Evolutionary conservation across 2,113 vertebrate species (phyloP).

Genomic region (Menura novaehollandiae): DNA sequence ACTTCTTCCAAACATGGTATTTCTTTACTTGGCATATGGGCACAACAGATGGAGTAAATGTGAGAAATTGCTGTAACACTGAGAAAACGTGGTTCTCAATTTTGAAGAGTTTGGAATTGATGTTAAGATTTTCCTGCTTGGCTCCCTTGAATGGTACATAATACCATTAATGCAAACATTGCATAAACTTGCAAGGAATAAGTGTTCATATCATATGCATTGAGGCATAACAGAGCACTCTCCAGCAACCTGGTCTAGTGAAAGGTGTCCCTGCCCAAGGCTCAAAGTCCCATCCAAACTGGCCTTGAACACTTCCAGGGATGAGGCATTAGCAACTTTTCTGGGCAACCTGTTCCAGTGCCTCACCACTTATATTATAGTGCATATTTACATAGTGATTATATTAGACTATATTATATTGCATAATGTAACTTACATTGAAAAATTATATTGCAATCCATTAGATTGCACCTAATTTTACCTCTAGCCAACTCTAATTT

Average conservation of each 20-base stretch:
- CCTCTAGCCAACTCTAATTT: background rate
- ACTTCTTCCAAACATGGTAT: background rate
- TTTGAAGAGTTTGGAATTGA: background rate
- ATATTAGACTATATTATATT: background rate
- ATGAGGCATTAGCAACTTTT: background rate
- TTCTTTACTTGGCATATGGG: constrained; percentile 11
- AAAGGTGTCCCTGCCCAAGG: background rate
- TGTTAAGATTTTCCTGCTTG: background rate
- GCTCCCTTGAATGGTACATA: background rate
- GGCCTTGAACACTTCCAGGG: background rate
- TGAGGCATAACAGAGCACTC: background rate
- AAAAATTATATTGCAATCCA: background rate
- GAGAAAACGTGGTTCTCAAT: background rate
- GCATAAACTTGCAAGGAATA: background rate
- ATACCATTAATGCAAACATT: background rate
- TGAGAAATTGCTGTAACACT: background rate
- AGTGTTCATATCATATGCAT: background rate
- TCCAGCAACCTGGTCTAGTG: background rate
- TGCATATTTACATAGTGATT: background rate
- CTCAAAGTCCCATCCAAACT: background rate
- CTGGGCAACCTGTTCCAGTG: background rate
- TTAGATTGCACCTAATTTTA: background rate
- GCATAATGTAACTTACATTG: background rate
- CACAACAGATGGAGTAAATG: background rate
- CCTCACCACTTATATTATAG: background rate